A percentile compares a stretch with the other conserved stretches of the same genome.
phyloP scores from a whole-genome alignment of 2,113 vertebrate species.

The Dipodomys merriami region DNA sequence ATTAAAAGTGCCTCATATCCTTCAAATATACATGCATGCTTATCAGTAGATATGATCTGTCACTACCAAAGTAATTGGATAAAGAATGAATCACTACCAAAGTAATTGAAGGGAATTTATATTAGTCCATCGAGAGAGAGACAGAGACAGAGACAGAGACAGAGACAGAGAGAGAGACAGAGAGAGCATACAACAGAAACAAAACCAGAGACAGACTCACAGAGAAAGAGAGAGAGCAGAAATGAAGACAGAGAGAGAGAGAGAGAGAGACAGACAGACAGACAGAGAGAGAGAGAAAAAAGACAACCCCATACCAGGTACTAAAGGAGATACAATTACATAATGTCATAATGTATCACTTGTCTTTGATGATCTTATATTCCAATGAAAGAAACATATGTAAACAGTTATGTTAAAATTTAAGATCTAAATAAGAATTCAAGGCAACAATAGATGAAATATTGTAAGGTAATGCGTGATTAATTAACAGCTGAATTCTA shows the following conservation, averaged over 20 bases:
- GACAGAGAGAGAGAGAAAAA: neutral
- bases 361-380: slow-evolving; percentile 65
- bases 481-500: slow-evolving; percentile 60
- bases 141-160: neutral
- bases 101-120: no score
- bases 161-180: neutral
- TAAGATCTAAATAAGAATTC: slow-evolving; percentile 68
- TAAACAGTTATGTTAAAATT: slow-evolving; percentile 68
- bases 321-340: neutral
- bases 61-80: slow-evolving; percentile 10
- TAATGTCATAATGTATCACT: neutral
- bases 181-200: no score
- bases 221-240: no score
- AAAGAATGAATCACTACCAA: no score
- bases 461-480: slow-evolving; percentile 8
- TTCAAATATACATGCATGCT: neutral
- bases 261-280: no score
- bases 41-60: neutral
- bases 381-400: slow-evolving; percentile 66
- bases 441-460: slow-evolving; percentile 66
- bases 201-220: neutral
- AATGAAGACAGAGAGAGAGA: neutral
- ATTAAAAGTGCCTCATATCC: neutral
- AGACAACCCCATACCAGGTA: neutral
- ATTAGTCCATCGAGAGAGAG: no score